Base-by-base conservation (phyloP, 2,888 invertebrate genomes). In the Nipponacmea schrenckii region DNA sequence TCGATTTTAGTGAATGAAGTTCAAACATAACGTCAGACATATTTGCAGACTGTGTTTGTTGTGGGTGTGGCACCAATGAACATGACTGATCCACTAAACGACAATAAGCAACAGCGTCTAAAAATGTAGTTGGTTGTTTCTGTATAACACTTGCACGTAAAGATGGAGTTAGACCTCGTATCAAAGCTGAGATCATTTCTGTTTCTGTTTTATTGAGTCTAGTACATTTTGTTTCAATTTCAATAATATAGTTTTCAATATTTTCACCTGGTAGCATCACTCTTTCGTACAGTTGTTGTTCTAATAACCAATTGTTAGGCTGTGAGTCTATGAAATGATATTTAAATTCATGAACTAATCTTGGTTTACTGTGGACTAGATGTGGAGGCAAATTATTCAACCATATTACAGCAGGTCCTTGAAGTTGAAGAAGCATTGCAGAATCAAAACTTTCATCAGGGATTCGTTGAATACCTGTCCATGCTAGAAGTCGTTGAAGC, bases 341-440 rank as follows among this genome's bases (percentile, higher is more conserved):
- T 12, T 39, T 17, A 44, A 64, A 64, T n/a, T 44, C n/a, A 17
- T 64, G 31, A 31, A 26, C 10, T n/a, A 64, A 27, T 39, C 31
- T 64, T 64, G 17, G 10, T n/a, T 10, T n/a, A 44, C n/a, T 64
- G 10, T 17, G 31, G 10, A n/a, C 10, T 31, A 64, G 3, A 0
- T 27, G 24, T 10, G 27, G 3, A 44, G 64, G 44, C 31, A 64
- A 44, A 39, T n/a, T n/a, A 20, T 64, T 26, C 3, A 64, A 31
- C 64, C 64, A 64, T 27, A 26, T n/a, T 12, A 64, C n/a, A 14
- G 64, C 64, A 5, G 64, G n/a, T 10, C 64, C 64, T 64, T 64
- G 31, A 8, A 20, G 26, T 10, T 39, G 20, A n/a, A 64, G 44
- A 10, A 31, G 24, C 24, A 64, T 26, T 39, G 64, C 64, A 14